Conservation (phyloP, 2,888 invertebrate species). For the Pseudanteris insignis region DNA sequence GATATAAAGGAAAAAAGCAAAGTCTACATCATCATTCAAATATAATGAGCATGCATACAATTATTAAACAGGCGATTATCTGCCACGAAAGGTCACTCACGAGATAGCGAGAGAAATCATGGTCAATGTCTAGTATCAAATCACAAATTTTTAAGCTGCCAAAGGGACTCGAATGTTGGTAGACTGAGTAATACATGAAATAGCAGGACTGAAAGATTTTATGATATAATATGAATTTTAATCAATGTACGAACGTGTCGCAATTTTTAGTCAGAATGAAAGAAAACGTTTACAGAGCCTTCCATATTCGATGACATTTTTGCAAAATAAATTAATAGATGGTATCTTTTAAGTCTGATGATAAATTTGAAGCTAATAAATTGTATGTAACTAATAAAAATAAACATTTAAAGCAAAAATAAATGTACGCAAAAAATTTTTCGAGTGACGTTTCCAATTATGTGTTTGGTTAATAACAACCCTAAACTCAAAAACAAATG, state of each 20-base stretch:
- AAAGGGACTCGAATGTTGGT: constrained; percentile 36
- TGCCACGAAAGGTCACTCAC: constrained; percentile 63
- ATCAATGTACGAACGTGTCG: background rate
- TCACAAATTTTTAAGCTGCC: constrained; percentile 46
- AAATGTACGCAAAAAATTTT: too few species aligned
- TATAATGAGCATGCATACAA: constrained; percentile 39
- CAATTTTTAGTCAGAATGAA: background rate
- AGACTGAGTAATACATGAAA: constrained; percentile 38
- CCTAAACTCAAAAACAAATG: too few species aligned
- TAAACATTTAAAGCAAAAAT: too few species aligned
- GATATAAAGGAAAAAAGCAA: constrained; percentile 11
- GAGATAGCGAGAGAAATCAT: constrained; percentile 47
- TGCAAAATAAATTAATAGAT: too few species aligned
- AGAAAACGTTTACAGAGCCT: constrained; percentile 25
- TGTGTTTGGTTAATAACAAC: too few species aligned
- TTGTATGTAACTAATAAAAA: too few species aligned
- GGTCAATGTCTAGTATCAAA: constrained; percentile 47
- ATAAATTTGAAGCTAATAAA: too few species aligned
- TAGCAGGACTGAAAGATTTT: background rate
- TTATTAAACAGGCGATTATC: constrained; percentile 52
- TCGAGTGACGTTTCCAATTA: too few species aligned
- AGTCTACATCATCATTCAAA: constrained; percentile 18
- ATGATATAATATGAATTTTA: background rate
- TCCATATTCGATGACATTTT: constrained; percentile 34
- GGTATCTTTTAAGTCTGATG: too few species aligned